Evolutionary conservation across 2,113 vertebrate genomes (phyloP), one percentile per base, ranked within the genome.

Genomic region (Castor canadensis): DNA sequence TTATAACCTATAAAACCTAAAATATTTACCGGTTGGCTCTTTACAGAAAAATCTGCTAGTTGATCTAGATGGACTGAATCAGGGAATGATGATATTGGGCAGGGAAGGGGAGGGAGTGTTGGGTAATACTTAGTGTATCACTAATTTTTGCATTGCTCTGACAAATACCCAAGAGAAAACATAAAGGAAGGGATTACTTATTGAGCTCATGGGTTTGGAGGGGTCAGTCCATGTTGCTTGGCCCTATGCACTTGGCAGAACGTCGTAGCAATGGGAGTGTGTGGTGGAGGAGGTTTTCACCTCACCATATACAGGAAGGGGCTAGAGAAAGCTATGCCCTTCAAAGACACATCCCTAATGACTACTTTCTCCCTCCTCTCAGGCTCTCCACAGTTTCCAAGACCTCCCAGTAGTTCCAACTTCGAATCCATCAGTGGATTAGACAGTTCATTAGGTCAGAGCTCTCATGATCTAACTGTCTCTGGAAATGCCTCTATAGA

Each of bases 1-100:
- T 0, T n/a, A 35, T 83, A 89, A 66, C 28, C 15, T 94, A 9
- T 26, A 81, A 97, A 87, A 71, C 26, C 64, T 87, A 80, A 94
- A 89, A 79, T 87, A 54, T 91, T 91, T 83, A 58, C 40, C 86
- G 0, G 40, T 16, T 83, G 54, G 17, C 6, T 77, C 54, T 80
- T 91, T 76, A 64, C 13, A 52, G 58, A 87, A 87, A 87, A 79
- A 30, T 38, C 45, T 75, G 16, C 56, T 43, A 73, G 6, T 35
- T 69, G 13, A 11, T 94, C 15, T 85, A 67, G 26, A 54, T 72
- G n/a, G 40, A 52, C 66, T 52, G 11, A 49, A 66, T 81, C 52
- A 35, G 54, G 28, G 58, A 93, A 66, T 90, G 72, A 24, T 95
- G 67, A 54, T 60, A 40, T 52, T 84, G 66, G 26, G 15, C n/a